Base-by-base conservation (phyloP, 2,888 invertebrate species). In the Cheilosia urbana region DNA sequence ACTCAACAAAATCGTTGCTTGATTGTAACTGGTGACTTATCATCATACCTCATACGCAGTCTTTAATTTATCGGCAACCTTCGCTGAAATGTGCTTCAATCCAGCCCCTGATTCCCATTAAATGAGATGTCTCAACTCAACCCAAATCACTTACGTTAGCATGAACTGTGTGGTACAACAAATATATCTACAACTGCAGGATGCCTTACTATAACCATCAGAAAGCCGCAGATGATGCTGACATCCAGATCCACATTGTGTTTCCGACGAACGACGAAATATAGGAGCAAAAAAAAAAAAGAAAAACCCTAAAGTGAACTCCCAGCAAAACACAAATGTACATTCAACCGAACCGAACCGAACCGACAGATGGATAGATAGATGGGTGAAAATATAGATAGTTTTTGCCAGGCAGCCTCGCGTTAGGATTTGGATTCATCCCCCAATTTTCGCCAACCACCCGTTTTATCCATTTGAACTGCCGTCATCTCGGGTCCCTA, bases 141-240 rank as follows among this genome's bases (percentile, higher is more conserved):
- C 77, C 82, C 77, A 77, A 87, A 87, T 87, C 87, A 87, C 78
- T 87, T 73, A 82, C 82, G 82, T 82, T 72, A 71, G 87, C 78
- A 58, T 78, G 81, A 85, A 76, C 76, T 85, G 37, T 62, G 62
- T 62, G 63, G 81, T 55, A 69, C 62, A 76, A 49, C 42, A 57
- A 57, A 81, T 87, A 88, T 63, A 87, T 81, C 87, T 81, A 87
- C 65, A 73, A 87, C 76, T 82, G 75, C 80, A 77, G 75, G 76
- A 78, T 87, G 75, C 85, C 68, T 78, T 83, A 87, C 84, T 81
- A 81, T 80, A 87, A 84, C 87, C 87, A 87, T 88, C 87, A 87
- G 88, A 87, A 88, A 88, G 87, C 88, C 88, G 84, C 88, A 88
- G 88, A 88, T 88, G 88, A 88, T 87, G 84, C 88, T 88, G 88